A percentile compares a stretch with the other conserved stretches of the same genome.
Conservation (phyloP, 2,888 invertebrate species). For the Cephus pulcher region DNA sequence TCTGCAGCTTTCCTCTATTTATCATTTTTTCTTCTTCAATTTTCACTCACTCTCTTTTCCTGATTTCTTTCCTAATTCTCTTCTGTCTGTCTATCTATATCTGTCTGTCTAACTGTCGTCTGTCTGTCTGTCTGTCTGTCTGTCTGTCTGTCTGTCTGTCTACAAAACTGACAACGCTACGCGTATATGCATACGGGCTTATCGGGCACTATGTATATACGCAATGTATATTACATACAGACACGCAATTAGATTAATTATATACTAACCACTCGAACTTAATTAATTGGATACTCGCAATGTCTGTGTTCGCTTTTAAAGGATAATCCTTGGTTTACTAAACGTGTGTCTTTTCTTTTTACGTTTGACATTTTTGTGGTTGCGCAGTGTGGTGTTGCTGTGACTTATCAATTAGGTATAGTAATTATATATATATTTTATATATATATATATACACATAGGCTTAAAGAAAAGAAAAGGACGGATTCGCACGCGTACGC, state of each 20-base stretch:
- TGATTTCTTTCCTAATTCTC: slow-evolving; percentile 16
- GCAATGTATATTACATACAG: slow-evolving; percentile 9
- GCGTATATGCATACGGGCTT: slow-evolving; percentile 53
- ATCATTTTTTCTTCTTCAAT: slow-evolving; percentile 40
- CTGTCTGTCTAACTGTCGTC: neutral
- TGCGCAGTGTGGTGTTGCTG: slow-evolving; percentile 62
- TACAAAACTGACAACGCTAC: slow-evolving; percentile 27
- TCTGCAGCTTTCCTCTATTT: slow-evolving; percentile 3
- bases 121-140: neutral
- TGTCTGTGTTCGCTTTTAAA: slow-evolving; percentile 20
- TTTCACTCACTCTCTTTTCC: slow-evolving; percentile 18
- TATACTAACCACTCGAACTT: neutral
- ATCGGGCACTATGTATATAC: slow-evolving; percentile 7
- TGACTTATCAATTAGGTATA: slow-evolving; percentile 35
- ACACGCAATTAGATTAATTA: neutral
- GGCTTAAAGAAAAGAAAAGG: slow-evolving; percentile 29
- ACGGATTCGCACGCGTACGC: slow-evolving; percentile 33
- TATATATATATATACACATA: neutral
- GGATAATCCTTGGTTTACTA: slow-evolving; percentile 3
- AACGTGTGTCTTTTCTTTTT: slow-evolving; percentile 2
- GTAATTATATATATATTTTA: slow-evolving; percentile 30
- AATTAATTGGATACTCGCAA: neutral
- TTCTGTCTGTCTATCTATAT: slow-evolving; percentile 11
- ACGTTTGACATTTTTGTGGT: slow-evolving; percentile 27
- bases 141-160: neutral